These are phyloP conservation scores for Picathartes gymnocephalus DNA, from an alignment of 2,113 vertebrate species.

Conservation along the genomic window DNA sequence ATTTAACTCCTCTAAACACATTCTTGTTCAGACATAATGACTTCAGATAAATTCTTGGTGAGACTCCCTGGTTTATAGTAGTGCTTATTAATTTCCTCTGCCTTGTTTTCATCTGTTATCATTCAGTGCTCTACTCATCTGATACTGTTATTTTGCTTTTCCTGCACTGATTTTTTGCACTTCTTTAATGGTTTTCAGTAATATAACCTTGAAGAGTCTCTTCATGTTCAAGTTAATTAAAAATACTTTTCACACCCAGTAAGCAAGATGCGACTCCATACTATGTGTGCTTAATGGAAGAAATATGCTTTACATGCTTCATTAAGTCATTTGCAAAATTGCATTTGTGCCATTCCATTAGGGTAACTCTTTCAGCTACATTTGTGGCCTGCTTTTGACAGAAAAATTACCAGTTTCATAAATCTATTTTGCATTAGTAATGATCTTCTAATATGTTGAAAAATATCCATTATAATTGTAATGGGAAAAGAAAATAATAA, in stretches of 20 bases:
- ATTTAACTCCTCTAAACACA: neutral
- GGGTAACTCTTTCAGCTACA: slow-evolving; percentile 56
- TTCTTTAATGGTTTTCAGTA: slow-evolving; percentile 63
- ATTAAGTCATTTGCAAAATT: slow-evolving; percentile 79
- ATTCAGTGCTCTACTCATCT: neutral
- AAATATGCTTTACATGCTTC: slow-evolving; percentile 71
- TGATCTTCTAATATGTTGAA: slow-evolving; percentile 54
- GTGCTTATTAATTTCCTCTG: neutral
- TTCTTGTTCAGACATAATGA: neutral
- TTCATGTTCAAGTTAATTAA: slow-evolving; percentile 69
- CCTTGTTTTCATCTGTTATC: neutral
- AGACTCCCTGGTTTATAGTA: neutral
- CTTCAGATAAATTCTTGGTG: neutral
- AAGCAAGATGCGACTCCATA: slow-evolving; percentile 66
- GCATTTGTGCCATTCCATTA: slow-evolving; percentile 72
- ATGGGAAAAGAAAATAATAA: slow-evolving; percentile 50
- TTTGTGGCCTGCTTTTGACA: slow-evolving; percentile 60
- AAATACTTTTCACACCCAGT: slow-evolving; percentile 66
- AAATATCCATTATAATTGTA: slow-evolving; percentile 43
- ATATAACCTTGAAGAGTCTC: slow-evolving; percentile 68
- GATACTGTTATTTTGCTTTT: neutral
- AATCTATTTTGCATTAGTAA: slow-evolving; percentile 50
- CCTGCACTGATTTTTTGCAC: neutral
- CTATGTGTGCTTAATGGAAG: slow-evolving; percentile 72
- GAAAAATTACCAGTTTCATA: slow-evolving; percentile 68